Base-by-base conservation (phyloP, 2,888 invertebrate species). In the Apocheima hispidaria region DNA sequence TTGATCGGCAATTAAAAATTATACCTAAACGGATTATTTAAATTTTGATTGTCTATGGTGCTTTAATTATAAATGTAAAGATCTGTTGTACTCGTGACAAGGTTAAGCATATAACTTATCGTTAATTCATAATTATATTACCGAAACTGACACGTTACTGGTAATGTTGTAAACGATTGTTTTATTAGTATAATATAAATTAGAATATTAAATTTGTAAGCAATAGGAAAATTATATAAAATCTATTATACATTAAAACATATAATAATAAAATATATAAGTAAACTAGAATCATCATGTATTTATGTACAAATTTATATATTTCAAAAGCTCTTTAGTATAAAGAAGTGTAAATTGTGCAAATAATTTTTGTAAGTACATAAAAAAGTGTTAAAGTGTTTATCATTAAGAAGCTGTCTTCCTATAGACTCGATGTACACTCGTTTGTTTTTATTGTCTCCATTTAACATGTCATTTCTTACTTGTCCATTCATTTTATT, bases 1-100 rank as follows among this genome's bases (percentile, higher is more conserved):
- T 49, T 63, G 49, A 62, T 65, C 62, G 62, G 52, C 52, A 64
- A 65, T 68, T 49, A 60, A 66, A 57, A 33, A 49, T 61, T 58
- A 63, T 63, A 64, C 49, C 56, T 63, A 61, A 66, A 66, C 43
- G 58, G 60, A n/a, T n/a, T 60, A 65, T 60, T 54, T 66, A 28
- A 63, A 62, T 10, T 62, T 60, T 58, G 55, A 66, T 63, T 50
- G 60, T 59, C 55, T 49, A 59, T 50, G 43, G 41, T 60, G 51
- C 30, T 65, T 59, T 66, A 66, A 69, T 66, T 64, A 59, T 60
- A 61, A n/a, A 30, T 4, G 21, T 49, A n/a, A 43, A 55, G 18
- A 49, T 46, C 43, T 56, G 41, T 58, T 62, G 44, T 57, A 44
- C 35, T 61, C 28, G 23, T 57, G 68, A 66, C 68, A 63, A 68